phyloP scores from a whole-genome alignment of 2,113 vertebrate genomes.

The Callipepla squamata region DNA sequence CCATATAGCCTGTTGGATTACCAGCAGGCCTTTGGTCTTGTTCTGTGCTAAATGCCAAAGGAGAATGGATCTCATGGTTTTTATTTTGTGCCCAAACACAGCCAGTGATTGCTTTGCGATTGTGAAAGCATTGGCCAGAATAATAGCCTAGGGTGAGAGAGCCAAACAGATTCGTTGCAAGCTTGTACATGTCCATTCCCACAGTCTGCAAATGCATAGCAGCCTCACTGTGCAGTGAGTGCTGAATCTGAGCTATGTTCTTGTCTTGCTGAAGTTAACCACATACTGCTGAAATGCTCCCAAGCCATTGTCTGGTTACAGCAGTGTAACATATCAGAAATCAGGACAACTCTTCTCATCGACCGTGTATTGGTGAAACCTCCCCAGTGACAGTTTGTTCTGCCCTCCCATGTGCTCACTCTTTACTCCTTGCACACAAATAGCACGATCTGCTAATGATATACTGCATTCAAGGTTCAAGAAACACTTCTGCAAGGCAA shows the following conservation, averaged over 20 bases:
- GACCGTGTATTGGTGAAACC: background rate
- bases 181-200: background rate
- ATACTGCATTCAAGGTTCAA: background rate
- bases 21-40: background rate
- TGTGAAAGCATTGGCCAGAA: background rate
- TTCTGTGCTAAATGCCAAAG: background rate
- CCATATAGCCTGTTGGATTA: background rate
- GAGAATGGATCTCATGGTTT: background rate
- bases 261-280: slow-evolving; percentile 15
- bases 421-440: background rate
- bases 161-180: background rate
- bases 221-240: background rate
- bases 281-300: slow-evolving; percentile 17
- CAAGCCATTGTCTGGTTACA: slow-evolving; percentile 7
- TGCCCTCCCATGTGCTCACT: background rate
- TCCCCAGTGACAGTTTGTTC: background rate
- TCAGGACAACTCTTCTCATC: background rate
- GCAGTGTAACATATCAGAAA: background rate
- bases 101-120: background rate
- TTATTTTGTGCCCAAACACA: background rate
- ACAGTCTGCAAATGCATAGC: background rate
- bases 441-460: background rate
- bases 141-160: background rate
- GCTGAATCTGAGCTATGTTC: background rate
- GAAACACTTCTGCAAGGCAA: background rate